These are phyloP conservation scores for Epinotia brunnichana DNA, from an alignment of 2,888 invertebrate genomes.

Conservation along the genomic window DNA sequence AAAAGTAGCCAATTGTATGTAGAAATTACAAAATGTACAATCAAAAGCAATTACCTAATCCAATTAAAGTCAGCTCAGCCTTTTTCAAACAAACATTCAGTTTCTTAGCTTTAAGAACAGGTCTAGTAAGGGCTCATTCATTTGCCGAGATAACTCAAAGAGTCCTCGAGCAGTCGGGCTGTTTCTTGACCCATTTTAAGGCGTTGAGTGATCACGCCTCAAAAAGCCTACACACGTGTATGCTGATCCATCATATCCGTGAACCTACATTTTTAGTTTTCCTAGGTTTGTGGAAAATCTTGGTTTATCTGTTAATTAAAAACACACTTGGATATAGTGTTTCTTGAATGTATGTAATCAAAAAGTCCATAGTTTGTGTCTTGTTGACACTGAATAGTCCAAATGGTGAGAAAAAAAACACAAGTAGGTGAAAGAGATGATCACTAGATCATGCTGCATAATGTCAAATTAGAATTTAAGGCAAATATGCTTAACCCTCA, in stretches of 20 bases:
- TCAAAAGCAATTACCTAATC: background rate
- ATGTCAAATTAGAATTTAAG: too few species aligned
- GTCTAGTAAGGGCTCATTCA: constrained; percentile 16
- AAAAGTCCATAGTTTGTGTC: too few species aligned
- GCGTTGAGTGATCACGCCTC: constrained; percentile 39
- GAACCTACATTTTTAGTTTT: background rate
- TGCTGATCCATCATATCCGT: background rate
- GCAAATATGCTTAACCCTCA: too few species aligned
- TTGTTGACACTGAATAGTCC: too few species aligned
- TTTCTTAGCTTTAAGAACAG: constrained; percentile 3
- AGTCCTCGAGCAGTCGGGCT: constrained; percentile 21
- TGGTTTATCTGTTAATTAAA: background rate
- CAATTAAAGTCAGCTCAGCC: background rate
- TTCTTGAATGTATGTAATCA: too few species aligned
- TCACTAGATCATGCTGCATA: too few species aligned
- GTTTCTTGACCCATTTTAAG: constrained; percentile 36
- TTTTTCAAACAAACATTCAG: background rate
- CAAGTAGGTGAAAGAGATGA: too few species aligned
- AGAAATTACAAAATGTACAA: background rate
- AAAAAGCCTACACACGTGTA: background rate
- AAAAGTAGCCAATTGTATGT: background rate
- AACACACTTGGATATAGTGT: too few species aligned
- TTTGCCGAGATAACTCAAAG: constrained; percentile 32
- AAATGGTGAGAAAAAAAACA: too few species aligned
- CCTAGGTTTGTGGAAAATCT: background rate